Conservation (phyloP, 2,113 vertebrate genomes). For the Raja brachyura region DNA sequence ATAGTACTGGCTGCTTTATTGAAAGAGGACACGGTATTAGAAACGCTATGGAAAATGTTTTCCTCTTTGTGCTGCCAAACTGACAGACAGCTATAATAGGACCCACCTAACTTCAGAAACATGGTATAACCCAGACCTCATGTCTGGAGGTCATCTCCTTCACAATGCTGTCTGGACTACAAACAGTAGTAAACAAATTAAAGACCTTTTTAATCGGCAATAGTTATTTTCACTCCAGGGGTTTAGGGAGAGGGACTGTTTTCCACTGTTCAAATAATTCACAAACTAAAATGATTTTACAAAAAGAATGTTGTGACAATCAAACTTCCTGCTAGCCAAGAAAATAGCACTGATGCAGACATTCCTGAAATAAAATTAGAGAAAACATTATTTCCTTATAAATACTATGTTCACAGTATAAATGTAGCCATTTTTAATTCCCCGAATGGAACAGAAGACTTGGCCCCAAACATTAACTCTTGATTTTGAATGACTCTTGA, state of each 20-base stretch:
- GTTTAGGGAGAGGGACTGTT: not conserved
- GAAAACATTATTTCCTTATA: not conserved
- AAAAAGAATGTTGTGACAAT: not conserved
- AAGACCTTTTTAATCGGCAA: slow-evolving; percentile 30
- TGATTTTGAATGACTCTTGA: not conserved
- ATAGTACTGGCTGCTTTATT: not conserved
- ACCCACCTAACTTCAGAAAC: slow-evolving; percentile 25
- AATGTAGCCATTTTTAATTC: not conserved
- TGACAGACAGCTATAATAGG: slow-evolving; percentile 19
- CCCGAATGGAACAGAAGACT: not conserved
- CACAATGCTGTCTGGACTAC: slow-evolving; percentile 29
- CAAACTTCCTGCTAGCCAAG: not conserved
- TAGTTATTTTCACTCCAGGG: slow-evolving; percentile 8
- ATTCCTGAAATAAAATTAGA: slow-evolving; percentile 6
- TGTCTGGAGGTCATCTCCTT: slow-evolving; percentile 30
- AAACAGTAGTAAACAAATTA: slow-evolving; percentile 37
- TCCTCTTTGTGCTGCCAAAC: slow-evolving; percentile 6
- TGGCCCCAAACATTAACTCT: not conserved
- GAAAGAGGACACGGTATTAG: slow-evolving; percentile 10
- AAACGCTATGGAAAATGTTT: slow-evolving; percentile 12
- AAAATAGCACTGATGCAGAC: not conserved
- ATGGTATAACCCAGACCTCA: slow-evolving; percentile 33
- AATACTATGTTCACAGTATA: not conserved
- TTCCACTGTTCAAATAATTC: slow-evolving; percentile 9
- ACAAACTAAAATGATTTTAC: not conserved